Percentiles rank a stretch among this genome's conserved stretches.
Conservation (phyloP, 2,888 invertebrate genomes). For the Salticus scenicus region DNA sequence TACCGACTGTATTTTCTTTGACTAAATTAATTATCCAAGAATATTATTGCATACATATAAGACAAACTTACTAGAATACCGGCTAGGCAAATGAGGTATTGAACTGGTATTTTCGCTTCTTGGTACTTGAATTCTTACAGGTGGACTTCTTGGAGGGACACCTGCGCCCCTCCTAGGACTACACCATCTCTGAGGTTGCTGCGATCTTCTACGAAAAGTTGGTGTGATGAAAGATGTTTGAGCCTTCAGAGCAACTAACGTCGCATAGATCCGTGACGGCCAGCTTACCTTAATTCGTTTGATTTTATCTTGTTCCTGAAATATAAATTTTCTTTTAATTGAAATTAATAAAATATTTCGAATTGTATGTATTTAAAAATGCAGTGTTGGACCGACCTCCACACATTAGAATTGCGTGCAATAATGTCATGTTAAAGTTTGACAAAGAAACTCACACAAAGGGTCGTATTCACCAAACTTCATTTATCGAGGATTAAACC, state of each 20-base stretch:
- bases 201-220: slow-evolving; percentile 23
- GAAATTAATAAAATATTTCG: too few relatives aligned
- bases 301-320: slow-evolving; percentile 60
- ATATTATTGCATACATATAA: too few relatives aligned
- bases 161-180: slow-evolving; percentile 51
- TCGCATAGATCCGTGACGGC: slow-evolving; percentile 38
- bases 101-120: slow-evolving; percentile 26
- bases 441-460: too few relatives aligned
- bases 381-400: too few relatives aligned
- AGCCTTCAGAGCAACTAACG: slow-evolving; percentile 37
- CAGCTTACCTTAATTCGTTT: slow-evolving; percentile 29
- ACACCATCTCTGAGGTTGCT: slow-evolving; percentile 52
- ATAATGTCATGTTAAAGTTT: too few relatives aligned
- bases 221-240: slow-evolving; percentile 38
- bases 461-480: too few relatives aligned
- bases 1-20: too few relatives aligned
- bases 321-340: too few relatives aligned
- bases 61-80: slow-evolving; percentile 6
- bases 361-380: too few relatives aligned
- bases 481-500: too few relatives aligned
- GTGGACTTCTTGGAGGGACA: slow-evolving; percentile 9
- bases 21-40: too few relatives aligned
- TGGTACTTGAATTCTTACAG: slow-evolving; percentile 24
- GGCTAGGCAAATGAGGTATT: neutral
- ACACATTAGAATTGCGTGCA: too few relatives aligned